These are phyloP conservation scores for Elaphurus davidianus DNA, from an alignment of 2,113 vertebrate species.

Conservation along the genomic window DNA sequence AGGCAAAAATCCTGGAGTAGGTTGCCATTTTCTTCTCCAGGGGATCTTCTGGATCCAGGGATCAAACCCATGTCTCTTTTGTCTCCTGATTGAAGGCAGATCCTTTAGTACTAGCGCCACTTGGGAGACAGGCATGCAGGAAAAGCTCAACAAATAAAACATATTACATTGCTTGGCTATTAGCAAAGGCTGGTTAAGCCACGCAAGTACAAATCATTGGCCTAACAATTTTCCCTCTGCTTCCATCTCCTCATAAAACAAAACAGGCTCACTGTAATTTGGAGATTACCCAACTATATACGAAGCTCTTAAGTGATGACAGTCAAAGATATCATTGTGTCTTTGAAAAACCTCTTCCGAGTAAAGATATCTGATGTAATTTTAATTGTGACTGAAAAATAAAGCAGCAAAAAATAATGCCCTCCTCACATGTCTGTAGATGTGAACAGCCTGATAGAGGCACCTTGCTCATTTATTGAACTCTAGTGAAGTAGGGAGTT, in stretches of 20 bases:
- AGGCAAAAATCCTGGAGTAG: background rate
- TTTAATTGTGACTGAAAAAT: slow-evolving; percentile 41
- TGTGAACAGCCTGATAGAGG: background rate
- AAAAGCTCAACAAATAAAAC: background rate
- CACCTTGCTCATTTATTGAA: slow-evolving; percentile 51
- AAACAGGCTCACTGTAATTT: background rate
- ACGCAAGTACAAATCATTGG: background rate
- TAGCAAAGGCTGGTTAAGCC: background rate
- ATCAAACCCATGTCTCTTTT: background rate
- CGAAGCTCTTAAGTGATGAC: background rate
- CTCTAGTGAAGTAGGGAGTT: background rate
- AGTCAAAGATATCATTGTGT: slow-evolving; percentile 12
- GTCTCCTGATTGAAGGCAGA: background rate
- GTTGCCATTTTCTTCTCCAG: background rate
- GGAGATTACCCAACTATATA: background rate
- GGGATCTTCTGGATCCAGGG: background rate
- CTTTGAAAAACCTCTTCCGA: background rate
- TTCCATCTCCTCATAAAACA: background rate
- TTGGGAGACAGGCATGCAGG: background rate
- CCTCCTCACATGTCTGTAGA: background rate
- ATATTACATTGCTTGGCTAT: background rate
- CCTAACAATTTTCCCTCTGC: background rate
- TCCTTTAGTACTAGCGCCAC: background rate
- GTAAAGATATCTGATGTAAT: slow-evolving; percentile 13
- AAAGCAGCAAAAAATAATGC: background rate